Percentiles rank a stretch among this genome's conserved stretches.
Evolutionary conservation across 2,888 invertebrate genomes (phyloP).

Genomic region (Leucophenga montana): DNA sequence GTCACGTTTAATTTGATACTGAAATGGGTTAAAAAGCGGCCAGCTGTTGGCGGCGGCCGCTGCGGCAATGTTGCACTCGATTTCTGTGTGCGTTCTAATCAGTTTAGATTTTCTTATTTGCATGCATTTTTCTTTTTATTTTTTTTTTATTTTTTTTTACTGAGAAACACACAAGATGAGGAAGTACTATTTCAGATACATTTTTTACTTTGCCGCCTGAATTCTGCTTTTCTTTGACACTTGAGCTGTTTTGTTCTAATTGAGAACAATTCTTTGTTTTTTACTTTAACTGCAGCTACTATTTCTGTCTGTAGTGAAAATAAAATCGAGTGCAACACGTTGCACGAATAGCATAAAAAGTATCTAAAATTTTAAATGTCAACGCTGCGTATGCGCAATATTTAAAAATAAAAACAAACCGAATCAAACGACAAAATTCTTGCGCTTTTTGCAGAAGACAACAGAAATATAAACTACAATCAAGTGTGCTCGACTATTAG

Average conservation of each 20-base stretch:
- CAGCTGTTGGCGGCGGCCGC: not conserved
- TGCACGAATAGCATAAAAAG: too few relatives aligned
- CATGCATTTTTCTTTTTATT: not conserved
- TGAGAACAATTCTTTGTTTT: too few relatives aligned
- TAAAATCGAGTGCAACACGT: slow-evolving; percentile 45
- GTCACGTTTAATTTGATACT: slow-evolving; percentile 53
- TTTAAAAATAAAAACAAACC: slow-evolving; percentile 29
- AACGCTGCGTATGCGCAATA: slow-evolving; percentile 56
- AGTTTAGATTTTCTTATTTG: slow-evolving; percentile 5
- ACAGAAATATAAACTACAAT: too few relatives aligned
- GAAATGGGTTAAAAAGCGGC: slow-evolving; percentile 28
- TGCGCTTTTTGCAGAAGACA: too few relatives aligned
- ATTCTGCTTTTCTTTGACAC: too few relatives aligned
- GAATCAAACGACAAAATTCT: not conserved
- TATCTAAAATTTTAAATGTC: slow-evolving; percentile 35
- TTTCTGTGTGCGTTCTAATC: not conserved
- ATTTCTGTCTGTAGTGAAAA: slow-evolving; percentile 47
- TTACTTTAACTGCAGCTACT: too few relatives aligned
- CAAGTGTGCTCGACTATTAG: too few relatives aligned
- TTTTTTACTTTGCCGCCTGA: too few relatives aligned
- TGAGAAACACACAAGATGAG: too few relatives aligned
- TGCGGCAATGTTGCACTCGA: not conserved
- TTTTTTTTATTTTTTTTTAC: not conserved
- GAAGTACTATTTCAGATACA: too few relatives aligned
- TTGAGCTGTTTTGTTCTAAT: too few relatives aligned